These are phyloP conservation scores for Sebastes hubbsi DNA, from an alignment of 2,797 vertebrate genomes.

Conservation along the genomic window DNA sequence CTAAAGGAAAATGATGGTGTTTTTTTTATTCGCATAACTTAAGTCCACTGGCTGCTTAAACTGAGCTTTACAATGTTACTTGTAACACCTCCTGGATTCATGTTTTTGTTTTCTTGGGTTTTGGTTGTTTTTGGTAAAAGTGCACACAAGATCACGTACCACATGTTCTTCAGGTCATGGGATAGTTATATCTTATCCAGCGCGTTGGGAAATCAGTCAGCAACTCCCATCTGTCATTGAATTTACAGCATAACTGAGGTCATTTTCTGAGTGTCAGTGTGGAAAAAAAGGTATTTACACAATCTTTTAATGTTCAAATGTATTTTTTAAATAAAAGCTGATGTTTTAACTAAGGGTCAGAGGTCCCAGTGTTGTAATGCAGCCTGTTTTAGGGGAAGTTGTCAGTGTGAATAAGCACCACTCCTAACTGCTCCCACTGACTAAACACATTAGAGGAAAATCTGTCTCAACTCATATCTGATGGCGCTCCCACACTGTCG, in stretches of 20 bases:
- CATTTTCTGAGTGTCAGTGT: background rate
- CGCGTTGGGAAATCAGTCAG: constrained; percentile 25
- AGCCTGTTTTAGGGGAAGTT: background rate
- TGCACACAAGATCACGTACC: background rate
- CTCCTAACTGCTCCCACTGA: constrained; percentile 30
- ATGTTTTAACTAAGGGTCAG: background rate
- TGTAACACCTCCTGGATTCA: background rate
- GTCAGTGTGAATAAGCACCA: constrained; percentile 16
- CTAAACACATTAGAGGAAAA: constrained; percentile 13
- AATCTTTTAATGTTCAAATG: background rate
- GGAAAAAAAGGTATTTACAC: background rate
- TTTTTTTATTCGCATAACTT: background rate
- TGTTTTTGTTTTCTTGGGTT: background rate
- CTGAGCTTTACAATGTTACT: background rate
- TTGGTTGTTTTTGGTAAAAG: background rate
- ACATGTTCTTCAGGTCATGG: background rate
- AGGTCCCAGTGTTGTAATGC: constrained; percentile 18
- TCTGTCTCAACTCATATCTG: constrained; percentile 19
- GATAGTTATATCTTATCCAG: background rate
- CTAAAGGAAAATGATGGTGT: background rate
- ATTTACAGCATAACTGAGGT: background rate
- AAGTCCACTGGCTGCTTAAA: background rate
- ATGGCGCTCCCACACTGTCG: background rate
- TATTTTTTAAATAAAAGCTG: background rate
- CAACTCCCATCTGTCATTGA: background rate